phyloP scores from a whole-genome alignment of 2,888 invertebrate genomes.

The Pyrocoelia pectoralis region DNA sequence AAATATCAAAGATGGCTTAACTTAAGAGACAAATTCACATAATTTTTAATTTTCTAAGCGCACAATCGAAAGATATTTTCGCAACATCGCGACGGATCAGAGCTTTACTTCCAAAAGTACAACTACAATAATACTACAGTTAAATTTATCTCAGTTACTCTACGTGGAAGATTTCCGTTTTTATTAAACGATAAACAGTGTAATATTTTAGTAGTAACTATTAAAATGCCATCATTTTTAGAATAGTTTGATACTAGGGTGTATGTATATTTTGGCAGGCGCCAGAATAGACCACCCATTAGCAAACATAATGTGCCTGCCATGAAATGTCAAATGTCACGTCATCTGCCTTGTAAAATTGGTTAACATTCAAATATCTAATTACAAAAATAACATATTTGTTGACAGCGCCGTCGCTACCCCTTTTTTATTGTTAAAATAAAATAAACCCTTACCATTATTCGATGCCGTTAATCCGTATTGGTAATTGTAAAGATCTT shows the following conservation, averaged over 20 bases:
- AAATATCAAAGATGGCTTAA: too few species aligned
- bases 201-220: too few species aligned
- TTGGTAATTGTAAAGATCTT: constrained; percentile 55
- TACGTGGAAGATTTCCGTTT: too few species aligned
- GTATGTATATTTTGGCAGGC: constrained; percentile 43
- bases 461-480: constrained; percentile 54
- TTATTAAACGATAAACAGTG: too few species aligned
- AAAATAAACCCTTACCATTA: constrained; percentile 51
- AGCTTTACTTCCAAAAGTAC: too few species aligned
- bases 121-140: too few species aligned
- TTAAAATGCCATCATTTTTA: constrained; percentile 7
- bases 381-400: constrained; percentile 47
- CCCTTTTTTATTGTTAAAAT: constrained; percentile 35
- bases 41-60: too few species aligned
- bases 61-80: too few species aligned
- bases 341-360: constrained; percentile 46
- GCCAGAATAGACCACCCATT: constrained; percentile 43
- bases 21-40: too few species aligned
- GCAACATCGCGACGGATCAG: too few species aligned
- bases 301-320: constrained; percentile 41
- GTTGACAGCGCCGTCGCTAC: constrained; percentile 35
- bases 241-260: constrained; percentile 21
- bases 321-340: constrained; percentile 48
- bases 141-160: too few species aligned
- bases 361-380: constrained; percentile 31